Percentiles rank a stretch among this genome's conserved stretches.
phyloP scores from a whole-genome alignment of 2,113 vertebrate genomes.

The Phrynosoma blainvillii region DNA sequence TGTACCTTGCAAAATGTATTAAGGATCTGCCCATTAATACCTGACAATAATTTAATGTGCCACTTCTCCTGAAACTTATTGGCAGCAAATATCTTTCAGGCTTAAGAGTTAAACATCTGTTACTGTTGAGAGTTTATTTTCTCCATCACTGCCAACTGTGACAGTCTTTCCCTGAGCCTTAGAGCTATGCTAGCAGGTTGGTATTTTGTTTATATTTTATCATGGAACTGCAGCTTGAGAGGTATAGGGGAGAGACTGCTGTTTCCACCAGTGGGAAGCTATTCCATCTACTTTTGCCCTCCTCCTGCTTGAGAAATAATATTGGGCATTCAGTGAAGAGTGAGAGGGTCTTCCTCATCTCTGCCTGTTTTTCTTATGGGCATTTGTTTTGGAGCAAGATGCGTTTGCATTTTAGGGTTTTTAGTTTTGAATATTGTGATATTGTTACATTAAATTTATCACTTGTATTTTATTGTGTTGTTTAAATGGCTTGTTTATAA shows the following conservation, averaged over 20 bases:
- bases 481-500: no score
- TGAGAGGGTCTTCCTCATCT: not conserved
- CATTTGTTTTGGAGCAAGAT: no score
- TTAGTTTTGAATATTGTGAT: no score
- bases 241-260: not conserved
- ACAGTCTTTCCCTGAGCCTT: constrained; percentile 12
- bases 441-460: no score
- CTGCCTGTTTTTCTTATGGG: no score
- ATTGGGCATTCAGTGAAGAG: not conserved
- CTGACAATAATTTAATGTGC: constrained; percentile 26
- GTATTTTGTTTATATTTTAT: not conserved
- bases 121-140: constrained; percentile 7
- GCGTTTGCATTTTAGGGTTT: no score
- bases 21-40: not conserved
- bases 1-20: not conserved
- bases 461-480: no score
- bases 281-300: not conserved
- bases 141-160: not conserved
- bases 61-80: constrained; percentile 17
- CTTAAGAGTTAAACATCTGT: not conserved
- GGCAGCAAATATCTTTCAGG: not conserved
- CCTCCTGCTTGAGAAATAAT: not conserved
- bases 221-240: not conserved
- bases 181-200: not conserved
- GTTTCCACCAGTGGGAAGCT: not conserved